These are phyloP conservation scores for Aptenodytes patagonicus DNA, from an alignment of 2,113 vertebrate genomes.

Conservation along the genomic window DNA sequence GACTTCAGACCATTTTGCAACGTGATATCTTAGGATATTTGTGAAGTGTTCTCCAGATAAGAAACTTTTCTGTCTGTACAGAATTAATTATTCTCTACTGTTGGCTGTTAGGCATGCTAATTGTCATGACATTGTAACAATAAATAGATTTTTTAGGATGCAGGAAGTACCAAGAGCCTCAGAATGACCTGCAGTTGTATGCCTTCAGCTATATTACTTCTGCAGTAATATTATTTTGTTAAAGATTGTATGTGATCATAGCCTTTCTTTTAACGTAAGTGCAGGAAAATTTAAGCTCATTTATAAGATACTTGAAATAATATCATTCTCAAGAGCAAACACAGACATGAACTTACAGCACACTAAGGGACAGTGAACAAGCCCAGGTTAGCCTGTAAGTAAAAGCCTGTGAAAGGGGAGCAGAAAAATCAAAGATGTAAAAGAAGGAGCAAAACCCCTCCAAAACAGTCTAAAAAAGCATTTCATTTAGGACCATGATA, in stretches of 20 bases:
- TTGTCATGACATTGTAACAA: neutral
- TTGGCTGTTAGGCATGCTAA: accelerated
- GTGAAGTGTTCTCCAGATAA: neutral
- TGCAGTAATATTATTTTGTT: neutral
- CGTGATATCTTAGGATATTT: neutral
- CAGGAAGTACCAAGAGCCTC: neutral
- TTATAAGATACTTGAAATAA: neutral
- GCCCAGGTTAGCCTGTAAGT: neutral
- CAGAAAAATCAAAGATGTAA: neutral
- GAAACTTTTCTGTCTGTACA: neutral
- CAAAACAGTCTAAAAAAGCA: neutral
- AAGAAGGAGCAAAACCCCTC: neutral
- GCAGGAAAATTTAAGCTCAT: neutral
- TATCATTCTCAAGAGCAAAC: neutral
- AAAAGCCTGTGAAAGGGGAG: neutral
- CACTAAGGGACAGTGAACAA: neutral
- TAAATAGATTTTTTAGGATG: neutral
- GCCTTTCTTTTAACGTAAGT: accelerated
- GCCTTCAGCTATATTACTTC: neutral
- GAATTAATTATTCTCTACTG: neutral
- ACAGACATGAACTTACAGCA: neutral
- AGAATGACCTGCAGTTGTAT: neutral
- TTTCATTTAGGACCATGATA: neutral
- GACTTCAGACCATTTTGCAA: neutral
- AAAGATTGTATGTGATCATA: neutral